Base-by-base conservation (phyloP, 2,888 invertebrate species). In the Unio pictorum region DNA sequence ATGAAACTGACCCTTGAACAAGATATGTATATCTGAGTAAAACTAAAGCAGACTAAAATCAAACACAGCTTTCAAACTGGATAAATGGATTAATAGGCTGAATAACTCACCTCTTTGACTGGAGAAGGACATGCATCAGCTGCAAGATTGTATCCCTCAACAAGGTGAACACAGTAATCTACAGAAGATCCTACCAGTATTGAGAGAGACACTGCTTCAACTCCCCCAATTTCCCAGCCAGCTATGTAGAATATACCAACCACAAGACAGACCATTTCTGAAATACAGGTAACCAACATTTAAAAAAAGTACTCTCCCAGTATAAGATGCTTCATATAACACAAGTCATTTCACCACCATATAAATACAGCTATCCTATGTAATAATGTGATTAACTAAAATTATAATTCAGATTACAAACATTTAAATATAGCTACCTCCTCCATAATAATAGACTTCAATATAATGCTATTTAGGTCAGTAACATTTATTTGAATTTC, bases 151-250 rank as follows among this genome's bases (percentile, higher is more conserved):
- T 85, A 88, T 17, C 87, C 87, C 67, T 88, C 88, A n/a, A 88
- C 87, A 1, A 88, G 78, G 69, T 88, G 88, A n/a, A 87, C 85
- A 72, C 87, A 87, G 78, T 88, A 88, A 73, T 88, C 88, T 4
- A 88, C 88, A 0, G 88, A 88, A 3, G 88, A 87, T 6, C 88
- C 88, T 6, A 88, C 87, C 55, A 88, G 79, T 66, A 88, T 87
- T 63, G 88, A 88, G 65, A 88, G 75, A 6, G 87, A 87, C 23
- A 88, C 79, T 1, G 88, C 87, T 72, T 88, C 87, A 59, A 87
- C 86, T 4, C 87, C 87, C 7, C 88, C 87, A 77, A 88, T 81
- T 81, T 87, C 86, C 88, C 88, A 88, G 23, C 87, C 86, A 54
- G 83, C 81, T 71, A 87, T 67, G 72, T 81, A 87, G 73, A 88